Evolutionary conservation across 2,888 invertebrate genomes (phyloP).

Genomic region (Hirtodrosophila alboralis): DNA sequence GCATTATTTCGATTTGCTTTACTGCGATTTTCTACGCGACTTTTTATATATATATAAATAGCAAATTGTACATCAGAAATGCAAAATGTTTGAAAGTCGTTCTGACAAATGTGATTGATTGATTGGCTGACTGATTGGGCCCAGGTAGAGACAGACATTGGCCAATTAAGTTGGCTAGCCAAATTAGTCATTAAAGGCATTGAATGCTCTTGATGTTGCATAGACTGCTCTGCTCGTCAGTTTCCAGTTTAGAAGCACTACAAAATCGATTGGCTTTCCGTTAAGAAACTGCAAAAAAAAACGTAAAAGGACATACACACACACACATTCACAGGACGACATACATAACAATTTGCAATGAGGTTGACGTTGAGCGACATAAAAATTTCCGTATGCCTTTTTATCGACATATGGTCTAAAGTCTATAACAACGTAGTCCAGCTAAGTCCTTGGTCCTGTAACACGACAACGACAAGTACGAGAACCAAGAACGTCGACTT

Average conservation of each 20-base stretch:
- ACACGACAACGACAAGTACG: conserved; percentile 26
- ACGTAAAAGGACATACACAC: conserved; percentile 25
- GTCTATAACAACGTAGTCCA: conserved; percentile 44
- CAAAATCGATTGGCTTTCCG: conserved; percentile 48
- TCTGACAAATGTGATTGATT: conserved; percentile 48
- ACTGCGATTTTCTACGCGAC: conserved; percentile 4
- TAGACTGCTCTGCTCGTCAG: conserved; percentile 1
- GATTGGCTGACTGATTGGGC: conserved; percentile 39
- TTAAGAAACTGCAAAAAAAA: conserved; percentile 40
- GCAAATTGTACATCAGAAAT: conserved; percentile 54
- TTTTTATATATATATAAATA: conserved; percentile 34
- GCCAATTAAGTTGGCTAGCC: conserved; percentile 49
- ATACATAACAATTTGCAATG: conserved; percentile 69
- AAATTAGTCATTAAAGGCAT: conserved; percentile 55
- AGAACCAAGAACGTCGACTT: conserved; percentile 14
- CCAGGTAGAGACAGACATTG: conserved; percentile 22
- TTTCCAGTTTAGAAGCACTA: conserved; percentile 42
- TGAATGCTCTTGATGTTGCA: conserved; percentile 11
- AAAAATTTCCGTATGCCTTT: conserved; percentile 74
- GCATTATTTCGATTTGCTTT: conserved; percentile 10
- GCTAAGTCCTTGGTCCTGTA: conserved; percentile 38
- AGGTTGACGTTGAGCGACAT: conserved; percentile 77
- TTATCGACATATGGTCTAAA: conserved; percentile 65
- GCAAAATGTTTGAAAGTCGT: conserved; percentile 52
- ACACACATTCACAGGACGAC: conserved; percentile 20